Percentiles rank a stretch among this genome's conserved stretches.
Evolutionary conservation across 2,888 invertebrate species (phyloP).

Genomic region (Asteroscopus sphinx): DNA sequence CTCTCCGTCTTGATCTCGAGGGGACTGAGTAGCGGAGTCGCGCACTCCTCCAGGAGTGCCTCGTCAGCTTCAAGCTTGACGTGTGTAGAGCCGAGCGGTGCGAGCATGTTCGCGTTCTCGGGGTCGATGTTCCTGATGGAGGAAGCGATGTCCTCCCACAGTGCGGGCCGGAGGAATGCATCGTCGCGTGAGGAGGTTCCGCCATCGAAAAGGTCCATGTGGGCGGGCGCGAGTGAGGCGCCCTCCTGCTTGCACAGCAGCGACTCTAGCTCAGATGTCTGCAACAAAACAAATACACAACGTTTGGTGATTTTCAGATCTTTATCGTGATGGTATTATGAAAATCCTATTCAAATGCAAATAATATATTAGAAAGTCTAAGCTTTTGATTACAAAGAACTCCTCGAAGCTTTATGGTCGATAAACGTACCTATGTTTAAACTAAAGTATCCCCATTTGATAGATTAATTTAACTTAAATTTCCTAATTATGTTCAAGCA

Average conservation of each 20-base stretch:
- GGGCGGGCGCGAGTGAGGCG: constrained; percentile 91
- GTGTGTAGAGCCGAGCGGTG: constrained; percentile 91
- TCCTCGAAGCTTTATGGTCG: constrained; percentile 31
- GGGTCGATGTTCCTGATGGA: constrained; percentile 97
- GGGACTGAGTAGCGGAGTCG: constrained; percentile 93
- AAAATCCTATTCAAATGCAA: constrained; percentile 63
- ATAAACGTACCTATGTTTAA: constrained; percentile 35
- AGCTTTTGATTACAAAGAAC: constrained; percentile 41
- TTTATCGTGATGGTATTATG: constrained; percentile 49
- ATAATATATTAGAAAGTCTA: constrained; percentile 53
- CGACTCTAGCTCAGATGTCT: constrained; percentile 95
- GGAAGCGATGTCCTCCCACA: constrained; percentile 98
- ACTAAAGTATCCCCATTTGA: not conserved
- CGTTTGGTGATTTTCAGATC: constrained; percentile 43
- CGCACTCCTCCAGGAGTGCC: constrained; percentile 89
- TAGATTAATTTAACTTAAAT: not conserved
- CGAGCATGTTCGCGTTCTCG: constrained; percentile 96
- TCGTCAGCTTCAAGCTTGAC: constrained; percentile 94
- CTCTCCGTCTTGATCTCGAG: constrained; percentile 95
- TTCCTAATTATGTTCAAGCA: not conserved
- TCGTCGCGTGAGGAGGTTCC: constrained; percentile 92
- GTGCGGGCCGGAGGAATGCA: constrained; percentile 95
- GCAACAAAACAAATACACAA: constrained; percentile 69
- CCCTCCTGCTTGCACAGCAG: constrained; percentile 94
- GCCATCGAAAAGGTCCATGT: constrained; percentile 89